Evolutionary conservation across 2,113 vertebrate species (phyloP).

Genomic region (Nansenia antarctica): DNA sequence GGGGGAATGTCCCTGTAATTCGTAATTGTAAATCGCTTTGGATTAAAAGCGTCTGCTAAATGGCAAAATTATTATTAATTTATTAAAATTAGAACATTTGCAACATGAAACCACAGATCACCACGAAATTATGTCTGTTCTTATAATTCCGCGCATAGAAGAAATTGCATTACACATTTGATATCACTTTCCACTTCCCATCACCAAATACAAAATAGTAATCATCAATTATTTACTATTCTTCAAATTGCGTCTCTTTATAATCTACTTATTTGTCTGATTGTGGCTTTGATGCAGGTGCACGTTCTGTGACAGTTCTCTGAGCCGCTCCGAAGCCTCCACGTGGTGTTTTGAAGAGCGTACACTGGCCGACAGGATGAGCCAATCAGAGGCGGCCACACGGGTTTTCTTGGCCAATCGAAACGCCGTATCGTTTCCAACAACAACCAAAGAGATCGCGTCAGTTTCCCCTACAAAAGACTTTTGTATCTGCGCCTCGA

Average conservation of each 20-base stretch:
- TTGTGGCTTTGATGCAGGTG: not conserved
- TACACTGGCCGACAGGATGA: not conserved
- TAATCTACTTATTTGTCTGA: not conserved
- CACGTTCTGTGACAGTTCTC: not conserved
- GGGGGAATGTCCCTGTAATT: too few relatives aligned
- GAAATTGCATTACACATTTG: not conserved
- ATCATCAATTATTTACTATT: not conserved
- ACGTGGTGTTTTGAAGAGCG: conserved; percentile 39
- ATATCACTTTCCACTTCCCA: not conserved
- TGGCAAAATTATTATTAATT: too few relatives aligned
- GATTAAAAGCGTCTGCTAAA: too few relatives aligned
- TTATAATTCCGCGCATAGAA: too few relatives aligned
- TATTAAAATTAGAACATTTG: too few relatives aligned
- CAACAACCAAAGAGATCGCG: conserved; percentile 49
- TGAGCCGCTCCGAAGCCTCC: conserved; percentile 21
- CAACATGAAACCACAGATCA: too few relatives aligned
- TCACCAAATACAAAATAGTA: too few relatives aligned
- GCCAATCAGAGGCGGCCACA: conserved; percentile 80
- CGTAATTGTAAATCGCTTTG: too few relatives aligned
- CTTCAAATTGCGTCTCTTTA: not conserved
- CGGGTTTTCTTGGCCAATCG: conserved; percentile 71
- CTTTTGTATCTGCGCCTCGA: conserved; percentile 2
- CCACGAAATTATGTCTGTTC: too few relatives aligned
- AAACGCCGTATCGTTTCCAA: conserved; percentile 45
- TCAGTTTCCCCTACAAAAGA: conserved; percentile 19